These are phyloP conservation scores for Poliocrania exsul DNA, from an alignment of 2,797 vertebrate species.

Conservation along the genomic window DNA sequence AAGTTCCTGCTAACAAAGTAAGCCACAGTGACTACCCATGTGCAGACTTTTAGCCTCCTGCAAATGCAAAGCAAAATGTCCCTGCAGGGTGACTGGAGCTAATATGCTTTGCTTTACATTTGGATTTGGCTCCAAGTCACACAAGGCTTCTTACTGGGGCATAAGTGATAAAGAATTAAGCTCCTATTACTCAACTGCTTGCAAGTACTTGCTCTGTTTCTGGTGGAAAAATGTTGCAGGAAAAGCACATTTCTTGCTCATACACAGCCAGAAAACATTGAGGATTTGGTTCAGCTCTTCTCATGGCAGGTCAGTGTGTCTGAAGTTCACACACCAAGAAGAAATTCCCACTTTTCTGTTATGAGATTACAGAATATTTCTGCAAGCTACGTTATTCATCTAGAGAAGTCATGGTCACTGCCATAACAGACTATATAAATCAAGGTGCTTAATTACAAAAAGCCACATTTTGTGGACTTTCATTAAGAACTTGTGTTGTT, in stretches of 20 bases:
- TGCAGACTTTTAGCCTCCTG: conserved; percentile 1
- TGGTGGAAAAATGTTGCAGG: background rate
- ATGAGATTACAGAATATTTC: fast-evolving
- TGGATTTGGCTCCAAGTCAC: background rate
- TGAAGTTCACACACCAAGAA: background rate
- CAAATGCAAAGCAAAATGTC: conserved; percentile 13
- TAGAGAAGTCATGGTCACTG: background rate
- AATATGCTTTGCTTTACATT: background rate
- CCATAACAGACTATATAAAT: background rate
- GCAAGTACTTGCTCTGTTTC: background rate
- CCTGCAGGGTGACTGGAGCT: conserved; percentile 43
- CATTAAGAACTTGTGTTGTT: background rate
- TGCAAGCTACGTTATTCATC: background rate
- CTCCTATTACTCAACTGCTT: background rate
- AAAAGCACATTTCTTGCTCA: background rate
- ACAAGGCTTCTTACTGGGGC: background rate
- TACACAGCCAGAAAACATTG: background rate
- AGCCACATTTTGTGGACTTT: background rate
- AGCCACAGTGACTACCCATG: background rate
- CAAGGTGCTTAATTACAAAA: background rate
- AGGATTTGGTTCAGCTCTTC: background rate
- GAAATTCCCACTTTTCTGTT: background rate
- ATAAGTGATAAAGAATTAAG: conserved; percentile 33
- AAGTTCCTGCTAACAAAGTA: background rate
- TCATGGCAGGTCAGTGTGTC: background rate